phyloP scores from a whole-genome alignment of 1,140 invertebrate species.

The Chlorops oryzae region DNA sequence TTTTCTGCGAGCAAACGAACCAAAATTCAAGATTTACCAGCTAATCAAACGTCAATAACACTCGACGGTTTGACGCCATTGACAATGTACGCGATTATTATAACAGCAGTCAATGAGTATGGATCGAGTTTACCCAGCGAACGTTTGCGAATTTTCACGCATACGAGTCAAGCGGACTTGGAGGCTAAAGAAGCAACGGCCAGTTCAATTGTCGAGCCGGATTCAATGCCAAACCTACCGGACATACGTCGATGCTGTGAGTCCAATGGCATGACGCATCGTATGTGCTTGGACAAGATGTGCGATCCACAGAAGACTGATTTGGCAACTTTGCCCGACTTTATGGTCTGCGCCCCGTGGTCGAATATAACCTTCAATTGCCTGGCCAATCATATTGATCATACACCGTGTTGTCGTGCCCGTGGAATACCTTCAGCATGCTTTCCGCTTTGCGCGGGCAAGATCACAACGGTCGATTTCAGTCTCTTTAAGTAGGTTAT shows the following conservation, averaged over 20 bases:
- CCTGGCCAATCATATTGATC: slow-evolving; percentile 71
- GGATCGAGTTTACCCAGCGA: slow-evolving; percentile 69
- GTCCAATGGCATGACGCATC: slow-evolving; percentile 63
- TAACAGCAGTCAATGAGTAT: slow-evolving; percentile 64
- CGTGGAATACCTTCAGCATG: slow-evolving; percentile 67
- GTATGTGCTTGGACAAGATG: slow-evolving; percentile 67
- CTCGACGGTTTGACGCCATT: slow-evolving; percentile 60
- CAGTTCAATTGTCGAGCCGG: slow-evolving; percentile 26
- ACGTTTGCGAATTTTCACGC: slow-evolving; percentile 51
- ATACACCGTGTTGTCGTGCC: slow-evolving; percentile 69
- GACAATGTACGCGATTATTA: slow-evolving; percentile 75
- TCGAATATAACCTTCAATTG: slow-evolving; percentile 71
- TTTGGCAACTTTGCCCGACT: slow-evolving; percentile 59
- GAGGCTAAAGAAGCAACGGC: slow-evolving; percentile 24
- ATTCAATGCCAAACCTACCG: slow-evolving; percentile 51
- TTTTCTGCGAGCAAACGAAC: background rate
- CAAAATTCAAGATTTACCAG: slow-evolving; percentile 47
- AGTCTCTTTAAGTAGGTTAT: slow-evolving; percentile 68
- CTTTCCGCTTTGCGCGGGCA: slow-evolving; percentile 68
- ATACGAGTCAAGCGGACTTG: slow-evolving; percentile 29
- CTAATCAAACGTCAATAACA: slow-evolving; percentile 54
- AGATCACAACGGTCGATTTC: slow-evolving; percentile 70
- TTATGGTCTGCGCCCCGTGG: slow-evolving; percentile 83
- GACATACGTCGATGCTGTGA: slow-evolving; percentile 68
- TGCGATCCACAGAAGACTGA: slow-evolving; percentile 66